phyloP scores from a whole-genome alignment of 2,888 invertebrate species.

The Agrotis clavis region DNA sequence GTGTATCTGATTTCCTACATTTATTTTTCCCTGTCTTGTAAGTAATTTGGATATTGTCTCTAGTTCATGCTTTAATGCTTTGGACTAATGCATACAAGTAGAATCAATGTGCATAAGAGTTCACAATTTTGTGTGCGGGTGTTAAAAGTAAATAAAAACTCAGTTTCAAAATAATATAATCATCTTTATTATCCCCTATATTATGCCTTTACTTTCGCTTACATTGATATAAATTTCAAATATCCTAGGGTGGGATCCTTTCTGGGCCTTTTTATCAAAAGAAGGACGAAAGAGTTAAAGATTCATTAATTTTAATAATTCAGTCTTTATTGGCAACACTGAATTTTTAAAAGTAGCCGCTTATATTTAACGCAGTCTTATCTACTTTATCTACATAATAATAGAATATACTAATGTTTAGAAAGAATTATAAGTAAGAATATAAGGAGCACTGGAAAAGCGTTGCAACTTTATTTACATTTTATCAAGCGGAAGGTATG shows the following conservation, averaged over 20 bases:
- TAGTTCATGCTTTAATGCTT: too few species aligned
- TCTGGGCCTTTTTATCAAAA: slow-evolving; percentile 76
- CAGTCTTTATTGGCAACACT: slow-evolving; percentile 80
- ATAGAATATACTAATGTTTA: slow-evolving; percentile 57
- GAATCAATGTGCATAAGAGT: too few species aligned
- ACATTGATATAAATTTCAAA: slow-evolving; percentile 74
- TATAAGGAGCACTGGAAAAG: slow-evolving; percentile 70
- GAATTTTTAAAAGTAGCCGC: slow-evolving; percentile 70
- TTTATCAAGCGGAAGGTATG: slow-evolving; percentile 79
- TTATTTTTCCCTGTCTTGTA: not conserved
- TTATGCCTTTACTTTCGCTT: slow-evolving; percentile 73
- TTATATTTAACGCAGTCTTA: slow-evolving; percentile 72
- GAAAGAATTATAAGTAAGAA: slow-evolving; percentile 52
- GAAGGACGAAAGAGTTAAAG: slow-evolving; percentile 57
- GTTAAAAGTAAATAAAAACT: slow-evolving; percentile 29
- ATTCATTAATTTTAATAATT: slow-evolving; percentile 62
- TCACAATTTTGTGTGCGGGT: not conserved
- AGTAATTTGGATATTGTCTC: not conserved
- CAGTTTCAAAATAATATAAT: slow-evolving; percentile 71
- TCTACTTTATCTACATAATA: slow-evolving; percentile 71
- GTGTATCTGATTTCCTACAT: not conserved
- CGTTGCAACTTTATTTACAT: slow-evolving; percentile 82
- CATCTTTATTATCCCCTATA: slow-evolving; percentile 84
- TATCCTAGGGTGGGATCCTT: slow-evolving; percentile 85
- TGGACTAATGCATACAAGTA: too few species aligned